These are phyloP conservation scores for Eupleurogrammus muticus DNA, from an alignment of 2,797 vertebrate species.

Conservation along the genomic window DNA sequence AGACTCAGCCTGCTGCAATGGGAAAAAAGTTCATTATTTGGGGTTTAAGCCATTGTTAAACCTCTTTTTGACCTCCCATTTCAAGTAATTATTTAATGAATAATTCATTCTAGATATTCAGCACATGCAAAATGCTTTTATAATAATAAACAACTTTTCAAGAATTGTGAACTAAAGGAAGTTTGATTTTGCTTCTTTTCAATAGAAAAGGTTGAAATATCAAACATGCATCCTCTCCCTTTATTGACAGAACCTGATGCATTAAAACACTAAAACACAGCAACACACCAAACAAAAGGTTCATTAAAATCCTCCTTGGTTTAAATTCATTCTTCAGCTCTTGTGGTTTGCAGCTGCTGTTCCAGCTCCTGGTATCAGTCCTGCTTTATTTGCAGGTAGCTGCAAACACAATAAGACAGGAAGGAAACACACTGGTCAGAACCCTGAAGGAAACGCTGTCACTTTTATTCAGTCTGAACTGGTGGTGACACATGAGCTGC, in stretches of 20 bases:
- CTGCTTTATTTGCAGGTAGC: neutral
- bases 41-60: constrained; percentile 17
- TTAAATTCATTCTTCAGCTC: constrained; percentile 4
- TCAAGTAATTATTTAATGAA: constrained; percentile 20
- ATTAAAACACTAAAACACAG: neutral
- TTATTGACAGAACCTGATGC: neutral
- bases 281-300: neutral
- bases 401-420: neutral
- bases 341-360: neutral
- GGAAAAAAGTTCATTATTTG: constrained; percentile 23
- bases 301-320: neutral
- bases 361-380: neutral
- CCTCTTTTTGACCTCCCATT: constrained; percentile 2
- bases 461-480: too few species aligned
- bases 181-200: neutral
- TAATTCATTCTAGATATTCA: constrained; percentile 12
- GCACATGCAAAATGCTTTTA: neutral
- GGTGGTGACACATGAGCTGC: too few species aligned
- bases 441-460: neutral
- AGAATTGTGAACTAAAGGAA: too few species aligned
- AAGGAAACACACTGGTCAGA: neutral
- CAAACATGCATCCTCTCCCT: constrained; percentile 11
- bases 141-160: too few species aligned
- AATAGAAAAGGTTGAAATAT: constrained; percentile 9
- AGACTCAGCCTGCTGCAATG: constrained; percentile 57